Evolutionary conservation across 2,888 invertebrate genomes (phyloP).

Genomic region (Capitulum mitella): DNA sequence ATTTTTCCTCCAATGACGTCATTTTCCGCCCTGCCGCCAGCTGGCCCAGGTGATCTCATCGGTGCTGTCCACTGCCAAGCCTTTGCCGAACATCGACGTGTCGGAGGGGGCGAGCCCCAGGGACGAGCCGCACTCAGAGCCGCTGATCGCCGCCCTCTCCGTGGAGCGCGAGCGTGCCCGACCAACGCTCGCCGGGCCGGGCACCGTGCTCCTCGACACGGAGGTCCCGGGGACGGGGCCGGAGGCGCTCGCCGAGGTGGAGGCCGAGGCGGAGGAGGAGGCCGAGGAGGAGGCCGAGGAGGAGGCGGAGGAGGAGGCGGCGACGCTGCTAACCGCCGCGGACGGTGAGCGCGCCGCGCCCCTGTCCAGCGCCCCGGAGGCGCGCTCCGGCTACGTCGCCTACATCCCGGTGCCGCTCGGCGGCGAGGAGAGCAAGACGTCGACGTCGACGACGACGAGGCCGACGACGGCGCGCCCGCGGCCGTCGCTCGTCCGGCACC

Average conservation of each 20-base stretch:
- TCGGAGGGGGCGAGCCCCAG: not conserved
- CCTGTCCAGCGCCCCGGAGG: not conserved
- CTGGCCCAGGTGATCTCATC: not conserved
- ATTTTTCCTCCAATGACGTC: not conserved
- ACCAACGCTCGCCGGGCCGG: not conserved
- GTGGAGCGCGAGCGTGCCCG: no score
- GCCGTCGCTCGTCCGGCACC: not conserved
- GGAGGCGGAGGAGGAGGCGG: not conserved
- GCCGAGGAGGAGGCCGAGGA: no score
- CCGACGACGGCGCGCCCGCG: not conserved
- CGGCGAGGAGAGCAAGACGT: not conserved
- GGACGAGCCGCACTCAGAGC: not conserved
- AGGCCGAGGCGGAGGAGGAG: no score
- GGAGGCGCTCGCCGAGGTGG: not conserved
- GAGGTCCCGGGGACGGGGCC: not conserved
- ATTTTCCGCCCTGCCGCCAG: not conserved
- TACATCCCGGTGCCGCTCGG: not conserved
- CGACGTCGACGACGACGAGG: not conserved
- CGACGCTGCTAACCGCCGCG: no score
- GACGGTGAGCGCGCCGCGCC: no score
- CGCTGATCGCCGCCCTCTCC: not conserved
- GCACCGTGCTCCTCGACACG: not conserved
- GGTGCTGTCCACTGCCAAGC: not conserved
- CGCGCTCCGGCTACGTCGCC: not conserved
- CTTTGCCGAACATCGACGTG: not conserved